Evolutionary conservation across 2,888 invertebrate species (phyloP).

Genomic region (Dendrolimus pini): DNA sequence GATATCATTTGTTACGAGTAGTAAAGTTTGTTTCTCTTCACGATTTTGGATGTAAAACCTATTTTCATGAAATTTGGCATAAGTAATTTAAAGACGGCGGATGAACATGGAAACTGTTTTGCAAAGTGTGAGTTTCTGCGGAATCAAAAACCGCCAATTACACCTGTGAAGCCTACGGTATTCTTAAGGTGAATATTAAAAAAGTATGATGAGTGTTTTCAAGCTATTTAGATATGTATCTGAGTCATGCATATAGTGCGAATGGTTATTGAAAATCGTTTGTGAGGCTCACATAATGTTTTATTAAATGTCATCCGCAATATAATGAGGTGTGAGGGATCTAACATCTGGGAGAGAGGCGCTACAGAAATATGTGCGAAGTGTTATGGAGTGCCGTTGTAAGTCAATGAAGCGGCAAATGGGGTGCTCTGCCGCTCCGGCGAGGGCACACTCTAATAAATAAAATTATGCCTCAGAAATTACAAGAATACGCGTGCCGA

Average conservation of each 20-base stretch:
- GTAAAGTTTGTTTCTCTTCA: too few relatives aligned
- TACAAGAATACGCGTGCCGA: slow-evolving; percentile 70
- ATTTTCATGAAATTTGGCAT: too few relatives aligned
- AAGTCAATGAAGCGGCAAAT: slow-evolving; percentile 77
- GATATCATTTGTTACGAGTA: too few relatives aligned
- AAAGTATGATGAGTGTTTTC: not conserved
- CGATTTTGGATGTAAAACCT: too few relatives aligned
- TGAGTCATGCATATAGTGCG: slow-evolving; percentile 23
- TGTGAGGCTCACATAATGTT: slow-evolving; percentile 64
- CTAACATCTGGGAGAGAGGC: slow-evolving; percentile 57
- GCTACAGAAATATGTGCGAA: slow-evolving; percentile 76
- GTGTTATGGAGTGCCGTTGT: slow-evolving; percentile 75
- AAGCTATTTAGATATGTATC: slow-evolving; percentile 10
- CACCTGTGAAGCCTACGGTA: too few relatives aligned
- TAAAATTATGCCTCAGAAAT: slow-evolving; percentile 76
- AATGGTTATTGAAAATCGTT: slow-evolving; percentile 62
- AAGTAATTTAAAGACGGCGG: too few relatives aligned
- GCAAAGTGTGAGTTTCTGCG: too few relatives aligned
- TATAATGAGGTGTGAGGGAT: slow-evolving; percentile 74
- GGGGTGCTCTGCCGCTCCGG: slow-evolving; percentile 64
- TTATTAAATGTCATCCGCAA: slow-evolving; percentile 75
- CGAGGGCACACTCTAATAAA: slow-evolving; percentile 72
- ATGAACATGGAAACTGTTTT: too few relatives aligned
- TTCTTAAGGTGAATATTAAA: not conserved
- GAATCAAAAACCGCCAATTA: too few relatives aligned